Evolutionary conservation across 30 jellyfish, hydroid and myxozoan species (phyloP).

Genomic region (Turritopsis rubra): DNA sequence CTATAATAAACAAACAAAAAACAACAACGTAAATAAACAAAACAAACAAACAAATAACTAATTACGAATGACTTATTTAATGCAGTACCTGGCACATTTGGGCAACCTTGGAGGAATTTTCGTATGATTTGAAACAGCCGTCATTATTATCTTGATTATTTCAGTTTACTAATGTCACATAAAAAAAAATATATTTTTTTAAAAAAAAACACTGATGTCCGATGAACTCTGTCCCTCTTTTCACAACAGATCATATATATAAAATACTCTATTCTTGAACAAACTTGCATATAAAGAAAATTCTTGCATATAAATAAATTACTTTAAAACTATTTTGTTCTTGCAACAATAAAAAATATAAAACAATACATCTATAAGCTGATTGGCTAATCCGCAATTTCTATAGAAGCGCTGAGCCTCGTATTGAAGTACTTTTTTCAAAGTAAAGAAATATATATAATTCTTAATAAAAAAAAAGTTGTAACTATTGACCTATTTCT

Average conservation of each 20-base stretch:
- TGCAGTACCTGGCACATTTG: slow-evolving; percentile 71
- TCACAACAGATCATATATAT: neutral
- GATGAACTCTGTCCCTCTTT: neutral
- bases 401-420: slow-evolving; percentile 67
- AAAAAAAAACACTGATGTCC: neutral
- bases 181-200: too few relatives aligned
- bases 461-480: neutral
- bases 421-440: slow-evolving; percentile 18
- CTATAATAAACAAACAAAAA: slow-evolving; percentile 30
- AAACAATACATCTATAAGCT: slow-evolving; percentile 33
- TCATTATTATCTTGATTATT: slow-evolving; percentile 14
- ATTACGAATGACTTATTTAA: neutral
- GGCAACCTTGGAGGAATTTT: slow-evolving; percentile 98
- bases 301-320: neutral
- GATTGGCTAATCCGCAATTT: slow-evolving; percentile 53
- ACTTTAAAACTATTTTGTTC: neutral
- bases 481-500: slow-evolving; percentile 6
- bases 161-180: neutral
- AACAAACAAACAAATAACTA: too few relatives aligned
- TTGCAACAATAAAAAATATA: slow-evolving; percentile 7
- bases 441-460: neutral
- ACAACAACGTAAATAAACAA: neutral
- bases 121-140: slow-evolving; percentile 57
- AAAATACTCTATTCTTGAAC: neutral
- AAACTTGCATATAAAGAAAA: neutral